Percentiles rank a stretch among this genome's conserved stretches.
Evolutionary conservation across 2,113 vertebrate genomes (phyloP).

Genomic region (Cynoglossus semilaevis): DNA sequence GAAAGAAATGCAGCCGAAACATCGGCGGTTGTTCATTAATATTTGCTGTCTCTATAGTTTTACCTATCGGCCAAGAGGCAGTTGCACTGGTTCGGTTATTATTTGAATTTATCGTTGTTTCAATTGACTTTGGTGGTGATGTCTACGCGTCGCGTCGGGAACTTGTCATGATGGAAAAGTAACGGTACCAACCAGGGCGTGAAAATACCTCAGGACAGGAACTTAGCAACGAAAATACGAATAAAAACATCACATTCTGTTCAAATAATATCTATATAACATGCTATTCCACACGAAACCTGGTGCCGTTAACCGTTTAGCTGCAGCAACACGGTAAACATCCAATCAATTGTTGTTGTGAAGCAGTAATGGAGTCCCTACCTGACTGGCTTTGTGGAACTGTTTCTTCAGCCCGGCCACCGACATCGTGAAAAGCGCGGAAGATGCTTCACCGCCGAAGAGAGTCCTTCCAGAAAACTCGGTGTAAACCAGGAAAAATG

Average conservation of each 20-base stretch:
- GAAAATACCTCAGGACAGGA: neutral
- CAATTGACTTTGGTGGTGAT: slow-evolving; percentile 7
- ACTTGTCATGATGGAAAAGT: slow-evolving; percentile 18
- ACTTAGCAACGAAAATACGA: too few relatives aligned
- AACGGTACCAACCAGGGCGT: neutral
- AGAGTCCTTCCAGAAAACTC: neutral
- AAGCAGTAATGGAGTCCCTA: slow-evolving; percentile 58
- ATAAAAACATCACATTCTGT: neutral
- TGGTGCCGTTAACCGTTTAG: neutral
- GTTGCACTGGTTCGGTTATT: neutral
- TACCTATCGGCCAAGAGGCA: rapidly evolving
- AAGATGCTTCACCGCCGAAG: neutral
- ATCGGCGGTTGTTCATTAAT: rapidly evolving
- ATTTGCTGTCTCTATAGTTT: too few relatives aligned
- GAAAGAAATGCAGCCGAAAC: neutral
- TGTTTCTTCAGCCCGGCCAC: slow-evolving; percentile 90
- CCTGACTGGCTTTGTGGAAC: slow-evolving; percentile 92
- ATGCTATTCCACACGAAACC: neutral
- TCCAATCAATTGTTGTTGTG: slow-evolving; percentile 28
- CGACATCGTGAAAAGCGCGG: slow-evolving; percentile 73
- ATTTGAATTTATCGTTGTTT: neutral
- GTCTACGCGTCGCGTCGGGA: neutral
- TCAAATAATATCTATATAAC: neutral
- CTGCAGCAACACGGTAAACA: neutral
- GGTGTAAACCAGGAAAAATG: neutral